Percentiles rank a stretch among this genome's conserved stretches.
Evolutionary conservation across 1,140 invertebrate species (phyloP).

Genomic region (Lerema accius): DNA sequence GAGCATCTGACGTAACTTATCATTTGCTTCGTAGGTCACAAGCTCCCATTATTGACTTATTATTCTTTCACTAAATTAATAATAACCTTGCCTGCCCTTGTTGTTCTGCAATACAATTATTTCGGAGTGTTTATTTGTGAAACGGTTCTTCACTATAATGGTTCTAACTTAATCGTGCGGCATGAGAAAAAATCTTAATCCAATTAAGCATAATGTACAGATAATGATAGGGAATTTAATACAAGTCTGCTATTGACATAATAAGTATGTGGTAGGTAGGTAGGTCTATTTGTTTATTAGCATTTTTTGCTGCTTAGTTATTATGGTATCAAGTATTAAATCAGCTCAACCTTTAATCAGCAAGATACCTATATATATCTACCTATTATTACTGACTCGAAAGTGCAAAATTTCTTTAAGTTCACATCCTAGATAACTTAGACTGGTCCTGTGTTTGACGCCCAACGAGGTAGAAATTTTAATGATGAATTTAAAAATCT

Average conservation of each 20-base stretch:
- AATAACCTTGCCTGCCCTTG: conserved; percentile 8
- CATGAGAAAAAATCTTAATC: conserved; percentile 56
- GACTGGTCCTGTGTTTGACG: too few relatives aligned
- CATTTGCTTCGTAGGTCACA: conserved; percentile 28
- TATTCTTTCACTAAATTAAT: conserved; percentile 15
- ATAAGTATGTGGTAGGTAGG: conserved; percentile 41
- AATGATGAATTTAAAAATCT: too few relatives aligned
- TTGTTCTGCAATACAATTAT: conserved; percentile 16
- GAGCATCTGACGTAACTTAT: conserved; percentile 48
- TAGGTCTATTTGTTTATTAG: not conserved
- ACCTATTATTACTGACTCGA: too few relatives aligned
- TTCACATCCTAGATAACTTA: too few relatives aligned
- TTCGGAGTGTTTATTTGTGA: not conserved
- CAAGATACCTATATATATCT: too few relatives aligned
- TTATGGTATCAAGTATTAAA: too few relatives aligned
- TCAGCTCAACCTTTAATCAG: too few relatives aligned
- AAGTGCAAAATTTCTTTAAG: too few relatives aligned
- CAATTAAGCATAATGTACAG: conserved; percentile 51
- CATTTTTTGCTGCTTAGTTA: too few relatives aligned
- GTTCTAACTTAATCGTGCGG: conserved; percentile 17
- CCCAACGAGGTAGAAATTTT: too few relatives aligned
- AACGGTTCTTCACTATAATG: not conserved
- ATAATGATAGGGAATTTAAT: conserved; percentile 54
- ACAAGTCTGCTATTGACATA: conserved; percentile 66
- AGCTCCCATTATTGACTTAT: conserved; percentile 21